These are phyloP conservation scores for Champsocephalus esox DNA, from an alignment of 2,797 vertebrate genomes.

Conservation along the genomic window DNA sequence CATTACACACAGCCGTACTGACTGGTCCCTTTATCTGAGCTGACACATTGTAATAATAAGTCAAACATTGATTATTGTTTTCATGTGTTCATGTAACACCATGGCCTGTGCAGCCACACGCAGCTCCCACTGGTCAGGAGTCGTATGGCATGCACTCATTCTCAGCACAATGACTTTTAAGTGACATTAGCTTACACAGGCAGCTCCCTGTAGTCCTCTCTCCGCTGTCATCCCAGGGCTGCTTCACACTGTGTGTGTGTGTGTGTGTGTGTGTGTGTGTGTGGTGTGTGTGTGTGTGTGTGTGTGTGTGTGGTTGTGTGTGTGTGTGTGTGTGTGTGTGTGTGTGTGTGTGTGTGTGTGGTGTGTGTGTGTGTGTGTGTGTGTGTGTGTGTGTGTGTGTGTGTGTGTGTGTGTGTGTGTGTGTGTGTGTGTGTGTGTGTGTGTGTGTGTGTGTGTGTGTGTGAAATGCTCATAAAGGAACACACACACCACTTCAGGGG, in stretches of 20 bases:
- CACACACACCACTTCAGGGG: too few relatives aligned
- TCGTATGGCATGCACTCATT: constrained; percentile 4
- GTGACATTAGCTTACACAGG: constrained; percentile 5
- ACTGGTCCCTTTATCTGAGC: too few relatives aligned
- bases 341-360: neutral
- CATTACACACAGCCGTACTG: neutral
- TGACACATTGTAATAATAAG: neutral
- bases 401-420: too few relatives aligned
- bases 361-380: too few relatives aligned
- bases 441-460: too few relatives aligned
- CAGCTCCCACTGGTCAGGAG: neutral
- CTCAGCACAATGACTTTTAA: neutral
- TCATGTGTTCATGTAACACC: neutral
- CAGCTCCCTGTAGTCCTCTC: constrained; percentile 27
- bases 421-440: too few relatives aligned
- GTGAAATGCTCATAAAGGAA: too few relatives aligned
- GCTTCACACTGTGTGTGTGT: neutral
- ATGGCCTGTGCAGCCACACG: neutral
- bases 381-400: too few relatives aligned
- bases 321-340: constrained; percentile 6
- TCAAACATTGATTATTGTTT: neutral
- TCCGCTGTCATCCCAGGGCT: constrained; percentile 27
- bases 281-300: too few relatives aligned
- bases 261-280: constrained; percentile 10
- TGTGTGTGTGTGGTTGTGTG: too few relatives aligned